Percentiles rank a stretch among this genome's conserved stretches.
These are phyloP conservation scores for Palloptera scutellata DNA, from an alignment of 2,888 invertebrate species.

Conservation along the genomic window DNA sequence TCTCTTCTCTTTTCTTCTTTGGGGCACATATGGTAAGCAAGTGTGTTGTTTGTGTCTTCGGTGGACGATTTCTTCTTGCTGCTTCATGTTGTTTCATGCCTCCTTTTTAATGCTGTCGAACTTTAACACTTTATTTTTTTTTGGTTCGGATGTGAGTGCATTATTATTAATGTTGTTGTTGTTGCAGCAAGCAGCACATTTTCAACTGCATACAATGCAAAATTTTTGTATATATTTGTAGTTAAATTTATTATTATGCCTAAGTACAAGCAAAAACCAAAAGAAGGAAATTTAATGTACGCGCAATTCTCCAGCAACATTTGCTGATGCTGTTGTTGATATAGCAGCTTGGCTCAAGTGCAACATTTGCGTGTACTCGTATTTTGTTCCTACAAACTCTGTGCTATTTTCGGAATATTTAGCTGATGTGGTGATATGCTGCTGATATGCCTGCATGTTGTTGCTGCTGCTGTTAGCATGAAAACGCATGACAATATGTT, in stretches of 20 bases:
- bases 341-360: too few species aligned
- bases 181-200: conserved; percentile 20
- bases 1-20: too few species aligned
- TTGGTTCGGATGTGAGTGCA: too few species aligned
- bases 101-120: conserved; percentile 49
- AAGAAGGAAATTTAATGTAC: too few species aligned
- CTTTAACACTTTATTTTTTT: conserved; percentile 58
- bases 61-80: not conserved
- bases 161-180: conserved; percentile 39
- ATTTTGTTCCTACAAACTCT: conserved; percentile 21
- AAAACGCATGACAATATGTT: conserved; percentile 60
- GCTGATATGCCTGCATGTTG: conserved; percentile 12
- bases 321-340: too few species aligned
- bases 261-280: not conserved
- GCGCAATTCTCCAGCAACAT: too few species aligned
- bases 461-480: conserved; percentile 22
- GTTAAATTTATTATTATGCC: conserved; percentile 25
- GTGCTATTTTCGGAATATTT: conserved; percentile 25
- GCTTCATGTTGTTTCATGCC: not conserved
- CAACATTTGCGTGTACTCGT: conserved; percentile 1
- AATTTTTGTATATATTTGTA: conserved; percentile 10
- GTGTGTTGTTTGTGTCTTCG: conserved; percentile 22
- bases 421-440: conserved; percentile 9
- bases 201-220: conserved; percentile 12
- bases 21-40: not conserved